Evolutionary conservation across 2,113 vertebrate genomes (phyloP).

Genomic region (Helogale parvula): DNA sequence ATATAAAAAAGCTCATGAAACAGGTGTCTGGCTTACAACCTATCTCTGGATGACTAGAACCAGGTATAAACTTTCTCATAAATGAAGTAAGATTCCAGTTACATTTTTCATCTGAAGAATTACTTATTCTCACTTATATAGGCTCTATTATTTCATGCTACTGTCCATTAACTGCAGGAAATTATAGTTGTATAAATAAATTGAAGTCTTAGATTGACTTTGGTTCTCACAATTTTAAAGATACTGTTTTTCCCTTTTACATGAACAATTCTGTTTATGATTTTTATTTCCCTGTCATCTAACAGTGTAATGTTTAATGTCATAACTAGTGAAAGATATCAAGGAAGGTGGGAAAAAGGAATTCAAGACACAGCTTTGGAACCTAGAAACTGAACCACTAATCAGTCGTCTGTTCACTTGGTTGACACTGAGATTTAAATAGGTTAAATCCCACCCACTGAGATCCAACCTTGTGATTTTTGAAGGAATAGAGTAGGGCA

Average conservation of each 20-base stretch:
- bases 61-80: background rate
- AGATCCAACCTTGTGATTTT: background rate
- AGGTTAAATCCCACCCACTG: background rate
- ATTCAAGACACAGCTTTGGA: slow-evolving; percentile 6
- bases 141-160: slow-evolving; percentile 10
- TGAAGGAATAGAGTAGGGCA: background rate
- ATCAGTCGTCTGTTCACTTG: background rate
- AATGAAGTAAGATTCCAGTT: slow-evolving; percentile 29
- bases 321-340: background rate
- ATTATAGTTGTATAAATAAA: slow-evolving; percentile 27
- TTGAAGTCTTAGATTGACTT: slow-evolving; percentile 26
- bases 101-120: slow-evolving; percentile 23
- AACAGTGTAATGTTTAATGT: slow-evolving; percentile 17
- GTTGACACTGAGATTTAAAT: background rate
- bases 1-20: slow-evolving; percentile 12
- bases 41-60: slow-evolving; percentile 16
- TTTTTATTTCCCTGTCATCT: slow-evolving; percentile 4
- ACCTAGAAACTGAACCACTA: background rate
- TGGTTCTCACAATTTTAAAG: slow-evolving; percentile 60
- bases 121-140: background rate
- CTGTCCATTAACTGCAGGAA: slow-evolving; percentile 47
- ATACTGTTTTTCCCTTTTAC: slow-evolving; percentile 31
- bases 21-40: background rate
- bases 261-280: background rate
- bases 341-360: background rate